Evolutionary conservation across 2,797 vertebrate genomes (phyloP), one percentile per base, ranked within the genome.

Genomic region (Babyrousa celebensis): DNA sequence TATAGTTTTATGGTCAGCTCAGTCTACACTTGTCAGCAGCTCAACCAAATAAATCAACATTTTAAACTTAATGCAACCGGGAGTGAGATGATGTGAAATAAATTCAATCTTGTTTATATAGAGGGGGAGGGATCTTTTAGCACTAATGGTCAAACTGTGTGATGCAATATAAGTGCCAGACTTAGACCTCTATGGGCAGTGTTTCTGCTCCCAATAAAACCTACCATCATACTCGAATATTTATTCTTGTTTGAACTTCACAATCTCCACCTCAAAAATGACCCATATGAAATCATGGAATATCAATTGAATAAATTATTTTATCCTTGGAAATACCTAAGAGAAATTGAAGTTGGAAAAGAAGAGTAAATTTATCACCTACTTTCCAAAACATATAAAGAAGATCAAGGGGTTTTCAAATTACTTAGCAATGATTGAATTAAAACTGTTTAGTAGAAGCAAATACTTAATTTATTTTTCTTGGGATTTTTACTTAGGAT

Each of bases 31-130:
- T 97, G 89, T 96, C 93, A 93, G 95, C 97, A 96, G 68, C 58
- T 74, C 86, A 89, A 93, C 67, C 60, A 97, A 97, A 98, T 97
- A 98, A 98, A 98, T 94, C 89, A 97, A 95, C 54, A 95, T 54
- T 71, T 60, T 75, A 95, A 91, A 89, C 86, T 96, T 83, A 14
- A 3, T 91, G 56, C 43, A 89, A 97, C 68, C 27, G 92, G 79
- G 70, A 88, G 82, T 36, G 29, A 85, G 25, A 63, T 93, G 80
- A 96, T 83, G 32, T 88, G 91, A 97, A 14, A 15, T 95, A 88
- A 95, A 91, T 85, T 95, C 43, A 65, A 0, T 87, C 84, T 93
- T 95, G 96, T 94, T 98, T 84, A 74, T 93, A 48, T 2, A 72
- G 80, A 89, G 60, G 18, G 72, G 54, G 36, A 68, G 72, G 54